phyloP scores from a whole-genome alignment of 2,113 vertebrate species.

The Trichomycterus rosablanca region DNA sequence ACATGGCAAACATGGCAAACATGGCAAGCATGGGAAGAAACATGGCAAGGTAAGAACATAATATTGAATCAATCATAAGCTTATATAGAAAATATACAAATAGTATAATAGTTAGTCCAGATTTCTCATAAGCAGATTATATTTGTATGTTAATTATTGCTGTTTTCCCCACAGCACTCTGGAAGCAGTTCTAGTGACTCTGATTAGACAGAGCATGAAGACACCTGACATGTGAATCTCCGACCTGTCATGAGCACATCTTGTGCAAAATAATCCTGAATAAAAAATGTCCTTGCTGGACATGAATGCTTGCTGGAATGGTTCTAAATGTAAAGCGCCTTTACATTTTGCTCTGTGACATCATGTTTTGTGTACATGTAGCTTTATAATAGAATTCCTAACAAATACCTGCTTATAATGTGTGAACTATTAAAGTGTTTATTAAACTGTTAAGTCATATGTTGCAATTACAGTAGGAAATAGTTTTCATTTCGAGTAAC shows the following conservation, averaged over 20 bases:
- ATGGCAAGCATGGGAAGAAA: constrained; percentile 4
- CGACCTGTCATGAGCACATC: too few relatives aligned
- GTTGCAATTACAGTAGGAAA: too few relatives aligned
- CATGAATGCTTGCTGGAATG: not conserved
- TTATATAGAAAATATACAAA: not conserved
- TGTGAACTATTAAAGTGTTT: too few relatives aligned
- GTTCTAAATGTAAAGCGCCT: not conserved
- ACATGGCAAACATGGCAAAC: constrained; percentile 14
- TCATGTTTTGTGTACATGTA: too few relatives aligned
- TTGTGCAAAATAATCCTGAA: not conserved
- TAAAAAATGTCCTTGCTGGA: not conserved
- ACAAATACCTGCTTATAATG: too few relatives aligned
- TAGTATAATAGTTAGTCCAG: not conserved
- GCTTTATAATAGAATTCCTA: too few relatives aligned
- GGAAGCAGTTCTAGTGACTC: constrained; percentile 61
- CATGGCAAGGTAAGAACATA: constrained; percentile 25
- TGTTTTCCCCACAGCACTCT: constrained; percentile 44
- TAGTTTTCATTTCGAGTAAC: too few relatives aligned
- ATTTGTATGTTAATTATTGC: constrained; percentile 2
- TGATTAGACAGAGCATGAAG: constrained; percentile 45
- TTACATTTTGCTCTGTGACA: too few relatives aligned
- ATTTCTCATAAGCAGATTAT: not conserved
- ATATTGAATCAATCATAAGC: not conserved
- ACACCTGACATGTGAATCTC: not conserved
- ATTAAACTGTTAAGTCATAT: too few relatives aligned